phyloP scores from a whole-genome alignment of 2,888 invertebrate species.

The Drosophila prolongata region DNA sequence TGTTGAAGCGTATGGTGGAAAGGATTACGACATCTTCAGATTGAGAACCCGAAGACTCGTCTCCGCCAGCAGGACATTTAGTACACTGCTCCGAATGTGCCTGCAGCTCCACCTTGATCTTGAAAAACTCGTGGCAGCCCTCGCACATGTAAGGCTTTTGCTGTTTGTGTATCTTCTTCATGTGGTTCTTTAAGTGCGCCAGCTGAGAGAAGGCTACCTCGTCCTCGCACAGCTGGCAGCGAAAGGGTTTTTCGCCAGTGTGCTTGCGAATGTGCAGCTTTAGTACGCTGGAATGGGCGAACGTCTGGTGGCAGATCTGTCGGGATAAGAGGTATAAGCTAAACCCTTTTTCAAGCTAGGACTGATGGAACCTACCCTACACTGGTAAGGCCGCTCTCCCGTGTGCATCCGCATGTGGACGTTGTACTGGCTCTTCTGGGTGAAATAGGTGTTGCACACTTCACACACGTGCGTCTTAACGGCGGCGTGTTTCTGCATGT shows the following conservation, averaged over 20 bases:
- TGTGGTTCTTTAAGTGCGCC: conserved; percentile 94
- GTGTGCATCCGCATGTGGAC: conserved; percentile 94
- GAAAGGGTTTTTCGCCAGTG: conserved; percentile 94
- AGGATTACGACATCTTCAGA: conserved; percentile 85
- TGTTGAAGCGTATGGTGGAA: conserved; percentile 90
- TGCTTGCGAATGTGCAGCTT: conserved; percentile 93
- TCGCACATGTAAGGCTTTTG: conserved; percentile 91
- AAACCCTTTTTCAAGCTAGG: neutral
- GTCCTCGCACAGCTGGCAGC: conserved; percentile 88
- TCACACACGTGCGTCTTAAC: conserved; percentile 90
- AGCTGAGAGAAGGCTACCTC: conserved; percentile 91
- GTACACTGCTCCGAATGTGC: conserved; percentile 86
- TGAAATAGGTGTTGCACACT: conserved; percentile 91
- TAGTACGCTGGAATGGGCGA: conserved; percentile 93
- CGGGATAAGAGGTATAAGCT: no score
- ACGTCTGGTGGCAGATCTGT: conserved; percentile 85
- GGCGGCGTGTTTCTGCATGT: conserved; percentile 92
- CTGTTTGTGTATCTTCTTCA: conserved; percentile 93
- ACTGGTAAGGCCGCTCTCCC: conserved; percentile 92
- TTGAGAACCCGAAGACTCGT: conserved; percentile 45
- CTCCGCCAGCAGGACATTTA: conserved; percentile 45
- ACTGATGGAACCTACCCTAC: conserved; percentile 86
- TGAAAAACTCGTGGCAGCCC: conserved; percentile 90
- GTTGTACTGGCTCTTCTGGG: conserved; percentile 92
- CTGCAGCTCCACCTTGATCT: conserved; percentile 90